These are phyloP conservation scores for Anhinga rufa DNA, from an alignment of 2,113 vertebrate species.

Conservation along the genomic window DNA sequence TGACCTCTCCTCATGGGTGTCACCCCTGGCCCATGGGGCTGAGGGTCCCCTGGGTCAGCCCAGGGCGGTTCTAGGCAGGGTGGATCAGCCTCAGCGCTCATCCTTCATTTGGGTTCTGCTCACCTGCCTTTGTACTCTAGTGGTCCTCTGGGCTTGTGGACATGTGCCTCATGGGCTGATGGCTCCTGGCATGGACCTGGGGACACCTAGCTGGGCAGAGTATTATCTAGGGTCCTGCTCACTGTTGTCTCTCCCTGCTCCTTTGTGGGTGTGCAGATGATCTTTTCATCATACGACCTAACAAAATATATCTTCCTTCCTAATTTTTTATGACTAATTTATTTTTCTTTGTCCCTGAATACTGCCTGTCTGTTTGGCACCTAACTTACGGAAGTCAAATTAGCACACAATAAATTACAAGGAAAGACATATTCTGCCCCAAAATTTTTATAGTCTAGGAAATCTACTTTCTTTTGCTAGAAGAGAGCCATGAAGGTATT, in stretches of 20 bases:
- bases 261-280: neutral
- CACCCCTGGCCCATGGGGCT: neutral
- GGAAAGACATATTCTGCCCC: neutral
- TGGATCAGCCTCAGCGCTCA: neutral
- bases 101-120: neutral
- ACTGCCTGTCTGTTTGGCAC: neutral
- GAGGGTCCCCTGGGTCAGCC: neutral
- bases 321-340: neutral
- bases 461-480: neutral
- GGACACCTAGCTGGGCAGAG: neutral
- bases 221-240: no score
- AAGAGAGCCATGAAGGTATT: neutral
- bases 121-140: neutral
- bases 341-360: neutral
- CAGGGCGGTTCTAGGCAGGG: neutral
- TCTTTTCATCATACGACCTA: neutral
- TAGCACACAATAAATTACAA: neutral
- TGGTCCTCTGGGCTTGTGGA: neutral
- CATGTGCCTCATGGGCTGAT: neutral
- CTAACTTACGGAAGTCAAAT: neutral
- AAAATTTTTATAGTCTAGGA: neutral
- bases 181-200: neutral
- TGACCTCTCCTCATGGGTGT: neutral
- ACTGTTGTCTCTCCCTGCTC: neutral
- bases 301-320: neutral